Evolutionary conservation across 2,888 invertebrate genomes (phyloP).

Genomic region (Papilio demoleus): DNA sequence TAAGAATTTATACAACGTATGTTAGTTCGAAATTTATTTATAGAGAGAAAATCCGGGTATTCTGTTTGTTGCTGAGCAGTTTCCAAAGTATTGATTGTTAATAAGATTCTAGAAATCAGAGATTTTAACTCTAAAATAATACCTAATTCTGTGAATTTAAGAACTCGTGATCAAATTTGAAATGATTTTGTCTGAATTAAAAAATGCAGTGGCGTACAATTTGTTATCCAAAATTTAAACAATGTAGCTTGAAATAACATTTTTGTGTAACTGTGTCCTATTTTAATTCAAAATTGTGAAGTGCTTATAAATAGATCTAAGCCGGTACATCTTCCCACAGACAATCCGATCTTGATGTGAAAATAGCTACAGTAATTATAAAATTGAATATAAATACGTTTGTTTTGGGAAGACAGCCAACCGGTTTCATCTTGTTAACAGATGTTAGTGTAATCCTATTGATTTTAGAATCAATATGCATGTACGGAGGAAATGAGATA

Average conservation of each 20-base stretch:
- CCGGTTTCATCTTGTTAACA: conserved; percentile 17
- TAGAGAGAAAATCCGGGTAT: background rate
- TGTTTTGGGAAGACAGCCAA: conserved; percentile 32
- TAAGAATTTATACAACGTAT: background rate
- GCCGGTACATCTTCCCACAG: background rate
- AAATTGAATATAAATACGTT: conserved; percentile 19
- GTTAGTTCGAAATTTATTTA: background rate
- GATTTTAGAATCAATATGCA: background rate
- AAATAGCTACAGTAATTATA: conserved; percentile 29
- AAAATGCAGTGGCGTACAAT: too few species aligned
- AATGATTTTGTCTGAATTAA: too few species aligned
- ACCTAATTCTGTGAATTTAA: too few species aligned
- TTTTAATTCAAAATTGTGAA: background rate
- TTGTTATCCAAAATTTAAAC: background rate
- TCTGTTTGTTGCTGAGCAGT: background rate
- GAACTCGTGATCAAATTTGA: too few species aligned
- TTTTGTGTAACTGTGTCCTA: background rate
- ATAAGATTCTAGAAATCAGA: background rate
- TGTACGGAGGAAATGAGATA: background rate
- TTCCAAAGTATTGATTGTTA: background rate
- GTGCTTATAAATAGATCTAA: background rate
- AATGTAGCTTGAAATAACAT: background rate
- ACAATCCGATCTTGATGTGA: background rate
- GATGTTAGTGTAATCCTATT: background rate
- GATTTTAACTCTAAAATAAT: too few species aligned